Evolutionary conservation across 2,113 vertebrate genomes (phyloP).

Genomic region (Anolis carolinensis): DNA sequence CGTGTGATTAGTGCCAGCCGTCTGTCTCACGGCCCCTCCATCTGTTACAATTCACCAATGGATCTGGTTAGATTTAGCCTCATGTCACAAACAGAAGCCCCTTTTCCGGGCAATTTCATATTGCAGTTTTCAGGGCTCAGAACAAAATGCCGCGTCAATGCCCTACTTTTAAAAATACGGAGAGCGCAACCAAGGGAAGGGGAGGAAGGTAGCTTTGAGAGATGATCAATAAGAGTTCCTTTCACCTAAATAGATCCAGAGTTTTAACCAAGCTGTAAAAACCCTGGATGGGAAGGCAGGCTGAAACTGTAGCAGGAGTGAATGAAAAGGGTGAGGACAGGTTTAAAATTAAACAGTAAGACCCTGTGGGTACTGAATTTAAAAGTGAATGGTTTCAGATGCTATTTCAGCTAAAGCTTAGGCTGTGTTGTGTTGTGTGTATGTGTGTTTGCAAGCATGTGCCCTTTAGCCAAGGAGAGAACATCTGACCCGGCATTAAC

Average conservation of each 20-base stretch:
- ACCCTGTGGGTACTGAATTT: constrained; percentile 62
- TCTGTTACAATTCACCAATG: constrained; percentile 86
- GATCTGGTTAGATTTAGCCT: constrained; percentile 83
- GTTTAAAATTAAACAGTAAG: constrained; percentile 67
- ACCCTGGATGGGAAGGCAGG: constrained; percentile 26
- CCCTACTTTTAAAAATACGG: constrained; percentile 76
- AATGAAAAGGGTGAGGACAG: constrained; percentile 8
- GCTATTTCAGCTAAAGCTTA: constrained; percentile 52
- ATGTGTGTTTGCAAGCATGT: background rate
- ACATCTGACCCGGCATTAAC: constrained; percentile 63
- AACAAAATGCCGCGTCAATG: constrained; percentile 69
- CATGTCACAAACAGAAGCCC: constrained; percentile 83
- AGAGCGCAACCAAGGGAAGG: constrained; percentile 15
- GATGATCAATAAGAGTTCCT: background rate
- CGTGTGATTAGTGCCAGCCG: constrained; percentile 84
- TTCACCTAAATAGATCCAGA: background rate
- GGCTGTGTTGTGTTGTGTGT: constrained; percentile 20
- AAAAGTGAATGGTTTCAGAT: constrained; percentile 61
- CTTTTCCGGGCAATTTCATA: constrained; percentile 85
- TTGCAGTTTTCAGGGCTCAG: constrained; percentile 69
- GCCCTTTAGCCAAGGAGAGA: constrained; percentile 47
- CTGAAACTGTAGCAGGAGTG: background rate
- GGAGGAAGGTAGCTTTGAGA: background rate
- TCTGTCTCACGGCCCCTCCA: constrained; percentile 84
- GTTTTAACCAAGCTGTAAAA: constrained; percentile 54